These are phyloP conservation scores for Cerastis leucographa DNA, from an alignment of 2,888 invertebrate species.

Conservation along the genomic window DNA sequence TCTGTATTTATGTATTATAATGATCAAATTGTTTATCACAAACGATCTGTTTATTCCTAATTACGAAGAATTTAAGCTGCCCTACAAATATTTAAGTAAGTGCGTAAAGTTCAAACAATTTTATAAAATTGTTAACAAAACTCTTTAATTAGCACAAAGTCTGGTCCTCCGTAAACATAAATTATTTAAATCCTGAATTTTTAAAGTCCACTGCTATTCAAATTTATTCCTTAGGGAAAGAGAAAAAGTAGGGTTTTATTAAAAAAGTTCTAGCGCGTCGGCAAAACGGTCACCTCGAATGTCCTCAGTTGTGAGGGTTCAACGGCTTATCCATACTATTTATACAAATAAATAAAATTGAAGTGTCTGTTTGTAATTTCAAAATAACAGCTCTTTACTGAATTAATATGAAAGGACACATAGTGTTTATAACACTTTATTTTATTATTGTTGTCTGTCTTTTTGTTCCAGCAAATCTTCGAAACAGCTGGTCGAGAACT, in stretches of 20 bases:
- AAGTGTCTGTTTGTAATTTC: background rate
- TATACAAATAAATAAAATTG: background rate
- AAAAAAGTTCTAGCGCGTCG: slow-evolving; percentile 82
- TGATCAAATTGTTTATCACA: background rate
- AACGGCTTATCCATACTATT: background rate
- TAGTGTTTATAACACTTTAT: background rate
- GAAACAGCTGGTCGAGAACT: background rate
- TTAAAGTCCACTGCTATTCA: slow-evolving; percentile 78
- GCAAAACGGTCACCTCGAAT: slow-evolving; percentile 63
- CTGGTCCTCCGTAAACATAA: slow-evolving; percentile 72
- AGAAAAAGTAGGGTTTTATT: slow-evolving; percentile 82
- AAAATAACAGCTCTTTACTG: background rate
- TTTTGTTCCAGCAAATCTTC: background rate
- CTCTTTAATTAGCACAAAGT: slow-evolving; percentile 72
- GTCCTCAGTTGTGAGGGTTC: slow-evolving; percentile 47
- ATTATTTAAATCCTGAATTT: slow-evolving; percentile 79
- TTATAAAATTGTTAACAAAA: slow-evolving; percentile 56
- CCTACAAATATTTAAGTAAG: slow-evolving; percentile 41
- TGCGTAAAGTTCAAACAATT: slow-evolving; percentile 40
- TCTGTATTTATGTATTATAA: background rate
- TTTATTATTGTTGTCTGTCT: no score
- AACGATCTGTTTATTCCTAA: slow-evolving; percentile 11
- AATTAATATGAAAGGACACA: background rate
- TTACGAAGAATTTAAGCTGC: slow-evolving; percentile 32
- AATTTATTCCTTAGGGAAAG: slow-evolving; percentile 80